Evolutionary conservation across 2,888 invertebrate species (phyloP).

Genomic region (Chrysolina haemoptera): DNA sequence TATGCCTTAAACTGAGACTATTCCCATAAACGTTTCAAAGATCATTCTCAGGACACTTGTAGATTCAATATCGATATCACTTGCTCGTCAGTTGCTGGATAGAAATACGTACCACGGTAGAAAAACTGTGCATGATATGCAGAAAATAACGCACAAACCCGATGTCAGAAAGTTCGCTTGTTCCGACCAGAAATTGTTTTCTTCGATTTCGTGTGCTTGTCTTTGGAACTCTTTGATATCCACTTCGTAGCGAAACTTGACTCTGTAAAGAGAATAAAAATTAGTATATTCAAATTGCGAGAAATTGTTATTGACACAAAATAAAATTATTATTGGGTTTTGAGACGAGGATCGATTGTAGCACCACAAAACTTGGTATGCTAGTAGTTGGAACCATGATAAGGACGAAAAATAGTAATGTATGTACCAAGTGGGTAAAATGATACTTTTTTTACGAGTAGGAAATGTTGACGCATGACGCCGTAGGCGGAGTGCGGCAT

Average conservation of each 20-base stretch:
- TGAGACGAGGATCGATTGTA: too few relatives aligned
- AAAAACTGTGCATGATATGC: constrained; percentile 71
- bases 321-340: too few relatives aligned
- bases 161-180: constrained; percentile 67
- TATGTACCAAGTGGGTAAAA: too few relatives aligned
- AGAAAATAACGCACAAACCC: constrained; percentile 71
- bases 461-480: too few relatives aligned
- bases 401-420: too few relatives aligned
- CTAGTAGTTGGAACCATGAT: too few relatives aligned
- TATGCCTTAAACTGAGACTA: too few relatives aligned
- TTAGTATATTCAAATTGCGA: neutral
- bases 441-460: too few relatives aligned
- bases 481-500: too few relatives aligned
- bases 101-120: constrained; percentile 63
- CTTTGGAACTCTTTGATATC: constrained; percentile 72
- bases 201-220: constrained; percentile 68
- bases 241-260: constrained; percentile 73
- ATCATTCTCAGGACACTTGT: neutral
- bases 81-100: neutral
- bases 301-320: too few relatives aligned
- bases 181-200: constrained; percentile 63
- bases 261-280: constrained; percentile 63
- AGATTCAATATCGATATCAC: neutral
- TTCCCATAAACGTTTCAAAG: neutral
- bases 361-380: too few relatives aligned